Percentiles rank a stretch among this genome's conserved stretches.
Evolutionary conservation across 2,888 invertebrate genomes (phyloP).

Genomic region (Phengaris alcon): DNA sequence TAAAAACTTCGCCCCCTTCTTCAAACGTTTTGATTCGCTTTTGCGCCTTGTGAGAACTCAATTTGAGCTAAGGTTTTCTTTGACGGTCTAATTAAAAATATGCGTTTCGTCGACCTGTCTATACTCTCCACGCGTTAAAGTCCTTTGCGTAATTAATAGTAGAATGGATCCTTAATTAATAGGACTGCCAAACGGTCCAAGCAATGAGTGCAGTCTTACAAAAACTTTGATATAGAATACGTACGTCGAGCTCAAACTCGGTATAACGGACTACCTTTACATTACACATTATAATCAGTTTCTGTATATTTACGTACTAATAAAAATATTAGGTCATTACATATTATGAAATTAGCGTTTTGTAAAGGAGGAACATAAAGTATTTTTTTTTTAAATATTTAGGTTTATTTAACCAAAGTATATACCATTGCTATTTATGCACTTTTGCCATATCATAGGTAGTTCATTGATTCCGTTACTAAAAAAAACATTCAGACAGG

Average conservation of each 20-base stretch:
- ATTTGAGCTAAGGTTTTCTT: conserved; percentile 34
- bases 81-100: conserved; percentile 42
- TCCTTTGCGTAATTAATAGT: not conserved
- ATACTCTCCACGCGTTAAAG: not conserved
- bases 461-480: too few species aligned
- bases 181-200: not conserved
- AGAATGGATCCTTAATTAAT: not conserved
- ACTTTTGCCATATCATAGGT: too few species aligned
- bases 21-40: conserved; percentile 69
- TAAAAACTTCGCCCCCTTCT: conserved; percentile 56
- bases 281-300: too few species aligned
- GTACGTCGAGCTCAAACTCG: not conserved
- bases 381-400: too few species aligned
- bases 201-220: not conserved
- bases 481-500: too few species aligned
- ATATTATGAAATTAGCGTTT: too few species aligned
- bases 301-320: too few species aligned
- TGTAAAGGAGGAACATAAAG: too few species aligned
- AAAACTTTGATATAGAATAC: not conserved
- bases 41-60: conserved; percentile 49
- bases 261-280: too few species aligned
- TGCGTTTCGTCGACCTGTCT: conserved; percentile 19
- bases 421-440: too few species aligned
- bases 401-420: too few species aligned
- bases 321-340: too few species aligned